phyloP scores from a whole-genome alignment of 2,113 vertebrate species.

The Sinocyclocheilus rhinocerous region DNA sequence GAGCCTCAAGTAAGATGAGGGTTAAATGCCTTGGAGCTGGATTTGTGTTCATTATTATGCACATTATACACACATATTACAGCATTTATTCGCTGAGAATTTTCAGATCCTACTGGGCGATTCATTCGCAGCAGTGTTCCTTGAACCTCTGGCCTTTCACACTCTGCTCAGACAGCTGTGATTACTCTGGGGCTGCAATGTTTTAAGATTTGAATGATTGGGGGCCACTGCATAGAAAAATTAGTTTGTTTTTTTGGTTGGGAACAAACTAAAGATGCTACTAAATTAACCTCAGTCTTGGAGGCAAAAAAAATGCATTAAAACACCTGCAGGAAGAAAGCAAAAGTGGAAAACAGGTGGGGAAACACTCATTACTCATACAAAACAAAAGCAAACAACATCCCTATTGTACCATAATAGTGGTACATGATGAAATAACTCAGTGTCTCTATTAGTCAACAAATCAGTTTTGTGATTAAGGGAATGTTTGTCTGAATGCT shows the following conservation, averaged over 20 bases:
- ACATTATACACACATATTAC: neutral
- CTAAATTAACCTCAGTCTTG: conserved; percentile 11
- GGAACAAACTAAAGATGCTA: conserved; percentile 12
- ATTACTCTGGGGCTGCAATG: neutral
- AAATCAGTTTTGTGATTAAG: neutral
- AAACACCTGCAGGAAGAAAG: conserved; percentile 7
- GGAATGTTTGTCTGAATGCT: neutral
- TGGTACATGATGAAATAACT: conserved; percentile 8
- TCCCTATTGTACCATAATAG: neutral
- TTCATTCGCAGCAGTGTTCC: neutral
- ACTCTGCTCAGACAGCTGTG: conserved; percentile 9
- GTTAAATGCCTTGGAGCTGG: neutral
- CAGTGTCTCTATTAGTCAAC: conserved; percentile 3
- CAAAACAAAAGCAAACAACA: neutral
- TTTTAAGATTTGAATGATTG: conserved; percentile 6
- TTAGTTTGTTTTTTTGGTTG: neutral
- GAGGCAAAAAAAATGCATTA: neutral
- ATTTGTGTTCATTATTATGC: conserved; percentile 14
- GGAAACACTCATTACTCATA: neutral
- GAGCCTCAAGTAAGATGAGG: neutral
- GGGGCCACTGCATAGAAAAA: neutral
- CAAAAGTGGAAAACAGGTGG: neutral
- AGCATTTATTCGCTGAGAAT: neutral
- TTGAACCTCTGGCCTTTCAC: conserved; percentile 8
- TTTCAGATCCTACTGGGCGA: neutral